Evolutionary conservation across 2,113 vertebrate species (phyloP).

Genomic region (Polyodon spathula): DNA sequence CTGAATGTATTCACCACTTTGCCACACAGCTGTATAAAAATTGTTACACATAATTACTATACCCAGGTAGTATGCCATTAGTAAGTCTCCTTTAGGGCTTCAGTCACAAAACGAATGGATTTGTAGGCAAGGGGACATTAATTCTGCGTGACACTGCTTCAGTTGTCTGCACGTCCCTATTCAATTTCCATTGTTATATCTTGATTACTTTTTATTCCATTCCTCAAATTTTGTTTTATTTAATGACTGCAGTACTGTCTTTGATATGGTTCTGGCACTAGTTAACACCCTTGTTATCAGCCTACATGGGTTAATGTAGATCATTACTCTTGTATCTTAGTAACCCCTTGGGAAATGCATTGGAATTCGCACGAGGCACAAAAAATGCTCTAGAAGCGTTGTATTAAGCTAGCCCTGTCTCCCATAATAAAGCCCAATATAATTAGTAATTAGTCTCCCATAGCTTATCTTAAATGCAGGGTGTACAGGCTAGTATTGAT

Average conservation of each 20-base stretch:
- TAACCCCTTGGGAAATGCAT: constrained; percentile 31
- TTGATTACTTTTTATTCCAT: constrained; percentile 44
- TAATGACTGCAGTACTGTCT: constrained; percentile 33
- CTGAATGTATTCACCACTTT: too few species aligned
- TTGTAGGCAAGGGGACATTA: constrained; percentile 24
- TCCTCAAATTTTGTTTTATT: constrained; percentile 38
- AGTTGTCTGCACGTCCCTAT: constrained; percentile 19
- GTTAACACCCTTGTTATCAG: constrained; percentile 47
- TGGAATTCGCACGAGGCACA: constrained; percentile 19
- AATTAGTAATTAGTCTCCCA: neutral
- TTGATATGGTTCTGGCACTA: constrained; percentile 38
- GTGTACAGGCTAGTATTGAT: too few species aligned
- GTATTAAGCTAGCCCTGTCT: neutral
- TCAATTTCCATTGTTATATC: constrained; percentile 37
- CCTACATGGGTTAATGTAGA: constrained; percentile 37
- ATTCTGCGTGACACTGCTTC: constrained; percentile 25
- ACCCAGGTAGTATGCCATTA: constrained; percentile 14
- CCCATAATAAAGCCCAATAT: neutral
- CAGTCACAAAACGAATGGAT: constrained; percentile 28
- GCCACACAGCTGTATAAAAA: constrained; percentile 29
- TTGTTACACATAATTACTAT: constrained; percentile 22
- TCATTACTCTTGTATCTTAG: constrained; percentile 37
- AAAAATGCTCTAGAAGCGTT: neutral
- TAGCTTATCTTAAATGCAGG: too few species aligned
- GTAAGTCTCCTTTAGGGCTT: constrained; percentile 22